These are phyloP conservation scores for Archocentrus centrarchus DNA, from an alignment of 2,113 vertebrate species.

Conservation along the genomic window DNA sequence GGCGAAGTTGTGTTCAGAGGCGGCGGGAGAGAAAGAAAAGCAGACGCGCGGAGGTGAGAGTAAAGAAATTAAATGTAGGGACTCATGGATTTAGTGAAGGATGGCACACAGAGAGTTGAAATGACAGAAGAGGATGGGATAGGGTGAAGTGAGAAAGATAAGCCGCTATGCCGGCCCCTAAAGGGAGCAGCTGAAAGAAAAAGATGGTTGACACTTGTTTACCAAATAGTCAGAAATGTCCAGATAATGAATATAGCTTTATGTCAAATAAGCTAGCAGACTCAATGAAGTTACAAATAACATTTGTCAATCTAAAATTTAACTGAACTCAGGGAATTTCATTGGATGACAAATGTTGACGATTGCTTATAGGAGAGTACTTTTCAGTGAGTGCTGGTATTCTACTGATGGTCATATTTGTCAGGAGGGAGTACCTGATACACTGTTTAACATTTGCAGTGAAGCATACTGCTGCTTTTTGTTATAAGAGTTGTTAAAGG, in stretches of 20 bases:
- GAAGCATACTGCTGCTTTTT: neutral
- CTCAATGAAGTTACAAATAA: fast-evolving
- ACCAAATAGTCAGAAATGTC: neutral
- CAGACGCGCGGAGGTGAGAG: neutral
- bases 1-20: no score
- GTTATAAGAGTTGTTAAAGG: neutral
- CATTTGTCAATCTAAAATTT: neutral
- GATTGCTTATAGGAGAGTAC: neutral
- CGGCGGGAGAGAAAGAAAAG: neutral
- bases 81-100: neutral
- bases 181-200: neutral
- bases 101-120: neutral
- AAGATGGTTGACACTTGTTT: neutral
- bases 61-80: neutral
- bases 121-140: neutral
- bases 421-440: neutral
- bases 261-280: neutral
- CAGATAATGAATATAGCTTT: neutral
- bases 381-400: neutral
- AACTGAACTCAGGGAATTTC: neutral
- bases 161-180: neutral
- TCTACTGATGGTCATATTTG: neutral
- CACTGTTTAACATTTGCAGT: neutral
- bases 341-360: neutral
- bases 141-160: neutral